Conservation (phyloP, 2,113 vertebrate genomes). For the Bubo blakistoni region DNA sequence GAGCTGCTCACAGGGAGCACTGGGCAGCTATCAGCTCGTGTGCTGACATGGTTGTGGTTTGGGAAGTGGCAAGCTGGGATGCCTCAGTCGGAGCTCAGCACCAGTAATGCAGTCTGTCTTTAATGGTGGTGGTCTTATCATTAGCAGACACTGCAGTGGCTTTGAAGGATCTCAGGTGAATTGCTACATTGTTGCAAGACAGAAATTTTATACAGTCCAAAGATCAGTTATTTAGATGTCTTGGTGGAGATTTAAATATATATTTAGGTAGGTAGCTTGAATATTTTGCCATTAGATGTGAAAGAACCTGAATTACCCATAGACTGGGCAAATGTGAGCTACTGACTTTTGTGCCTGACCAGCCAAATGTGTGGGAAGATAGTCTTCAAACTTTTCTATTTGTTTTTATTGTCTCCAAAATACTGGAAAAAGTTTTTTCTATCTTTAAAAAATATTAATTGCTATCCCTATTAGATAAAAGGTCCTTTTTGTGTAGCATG, state of each 20-base stretch:
- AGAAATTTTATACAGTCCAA: background rate
- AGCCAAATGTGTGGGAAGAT: background rate
- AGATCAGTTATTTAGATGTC: background rate
- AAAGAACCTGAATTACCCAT: background rate
- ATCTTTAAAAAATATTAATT: background rate
- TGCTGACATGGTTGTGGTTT: background rate
- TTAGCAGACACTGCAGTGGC: background rate
- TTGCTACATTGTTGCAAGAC: background rate
- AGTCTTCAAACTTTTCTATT: background rate
- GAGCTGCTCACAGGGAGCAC: background rate
- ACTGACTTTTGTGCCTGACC: background rate
- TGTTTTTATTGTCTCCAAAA: background rate
- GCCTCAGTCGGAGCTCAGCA: background rate
- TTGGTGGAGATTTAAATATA: background rate
- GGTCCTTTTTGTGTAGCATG: background rate
- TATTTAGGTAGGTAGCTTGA: background rate
- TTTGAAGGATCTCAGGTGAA: background rate
- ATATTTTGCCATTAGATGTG: constrained; percentile 68
- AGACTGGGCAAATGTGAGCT: background rate
- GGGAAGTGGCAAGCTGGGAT: background rate
- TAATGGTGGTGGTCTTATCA: background rate
- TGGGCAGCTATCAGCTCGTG: background rate
- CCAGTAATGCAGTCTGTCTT: background rate
- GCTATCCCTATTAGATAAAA: background rate
- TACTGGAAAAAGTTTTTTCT: background rate